A percentile compares a stretch with the other conserved stretches of the same genome.
Evolutionary conservation across 2,113 vertebrate species (phyloP).

Genomic region (Craseonycteris thonglongyai): DNA sequence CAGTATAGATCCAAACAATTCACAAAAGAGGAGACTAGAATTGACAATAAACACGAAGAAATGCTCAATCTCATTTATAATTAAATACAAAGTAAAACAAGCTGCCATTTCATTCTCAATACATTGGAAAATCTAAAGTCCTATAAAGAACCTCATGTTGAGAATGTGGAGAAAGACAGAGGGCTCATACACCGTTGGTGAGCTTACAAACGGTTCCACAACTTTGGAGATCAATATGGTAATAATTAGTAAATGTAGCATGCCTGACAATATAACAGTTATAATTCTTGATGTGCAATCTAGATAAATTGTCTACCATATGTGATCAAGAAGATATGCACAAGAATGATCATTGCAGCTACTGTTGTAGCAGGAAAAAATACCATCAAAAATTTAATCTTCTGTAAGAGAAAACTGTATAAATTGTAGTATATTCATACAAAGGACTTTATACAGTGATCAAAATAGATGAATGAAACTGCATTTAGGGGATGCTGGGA

Average conservation of each 20-base stretch:
- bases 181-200: fast-evolving
- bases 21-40: neutral
- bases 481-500: no score
- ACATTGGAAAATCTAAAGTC: neutral
- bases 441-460: neutral
- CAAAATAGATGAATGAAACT: slow-evolving; percentile 31
- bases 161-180: neutral
- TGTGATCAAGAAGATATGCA: neutral
- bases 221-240: neutral
- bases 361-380: neutral
- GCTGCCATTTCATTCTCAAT: neutral
- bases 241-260: neutral
- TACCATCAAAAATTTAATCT: slow-evolving; percentile 18
- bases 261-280: neutral
- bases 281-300: neutral
- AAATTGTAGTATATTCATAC: slow-evolving; percentile 14
- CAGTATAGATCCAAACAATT: neutral
- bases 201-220: neutral
- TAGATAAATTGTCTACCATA: neutral
- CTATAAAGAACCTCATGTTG: neutral
- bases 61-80: neutral
- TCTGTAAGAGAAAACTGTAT: slow-evolving; percentile 30
- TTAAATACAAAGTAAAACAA: neutral
- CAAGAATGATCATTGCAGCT: neutral
- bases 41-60: neutral